Percentiles rank a stretch among this genome's conserved stretches.
Conservation (phyloP, 2,888 invertebrate genomes). For the Ptychoptera albimana region DNA sequence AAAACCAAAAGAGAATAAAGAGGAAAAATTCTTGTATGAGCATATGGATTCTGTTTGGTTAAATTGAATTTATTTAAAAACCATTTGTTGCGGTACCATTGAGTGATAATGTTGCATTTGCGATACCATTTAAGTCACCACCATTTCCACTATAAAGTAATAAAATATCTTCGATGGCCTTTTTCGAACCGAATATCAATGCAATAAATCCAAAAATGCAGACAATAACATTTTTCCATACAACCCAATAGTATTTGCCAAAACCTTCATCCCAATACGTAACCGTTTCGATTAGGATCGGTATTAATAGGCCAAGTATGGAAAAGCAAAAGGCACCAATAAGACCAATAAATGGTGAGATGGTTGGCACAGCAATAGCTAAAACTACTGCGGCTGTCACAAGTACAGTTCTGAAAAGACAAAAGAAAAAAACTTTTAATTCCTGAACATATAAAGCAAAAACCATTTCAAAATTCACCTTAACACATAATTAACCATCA, state of each 20-base stretch:
- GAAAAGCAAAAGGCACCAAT: constrained; percentile 91
- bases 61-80: no score
- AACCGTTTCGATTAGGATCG: constrained; percentile 66
- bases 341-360: constrained; percentile 77
- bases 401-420: constrained; percentile 37
- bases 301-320: constrained; percentile 75
- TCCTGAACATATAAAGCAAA: constrained; percentile 1
- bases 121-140: no score
- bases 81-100: no score
- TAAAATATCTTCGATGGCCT: constrained; percentile 45
- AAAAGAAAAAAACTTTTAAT: constrained; percentile 7
- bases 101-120: no score
- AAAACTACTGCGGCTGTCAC: constrained; percentile 52
- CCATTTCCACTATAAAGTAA: constrained; percentile 15
- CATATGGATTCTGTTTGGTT: no score
- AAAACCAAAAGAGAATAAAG: no score
- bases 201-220: constrained; percentile 62
- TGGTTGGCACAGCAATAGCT: constrained; percentile 75
- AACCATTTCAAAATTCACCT: constrained; percentile 20
- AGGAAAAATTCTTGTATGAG: no score
- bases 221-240: constrained; percentile 65
- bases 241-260: constrained; percentile 51
- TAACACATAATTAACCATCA: constrained; percentile 59
- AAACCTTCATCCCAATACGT: constrained; percentile 76
- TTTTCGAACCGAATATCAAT: constrained; percentile 62